phyloP scores from a whole-genome alignment of 2,797 vertebrate species.

The Novumbra hubbsi region DNA sequence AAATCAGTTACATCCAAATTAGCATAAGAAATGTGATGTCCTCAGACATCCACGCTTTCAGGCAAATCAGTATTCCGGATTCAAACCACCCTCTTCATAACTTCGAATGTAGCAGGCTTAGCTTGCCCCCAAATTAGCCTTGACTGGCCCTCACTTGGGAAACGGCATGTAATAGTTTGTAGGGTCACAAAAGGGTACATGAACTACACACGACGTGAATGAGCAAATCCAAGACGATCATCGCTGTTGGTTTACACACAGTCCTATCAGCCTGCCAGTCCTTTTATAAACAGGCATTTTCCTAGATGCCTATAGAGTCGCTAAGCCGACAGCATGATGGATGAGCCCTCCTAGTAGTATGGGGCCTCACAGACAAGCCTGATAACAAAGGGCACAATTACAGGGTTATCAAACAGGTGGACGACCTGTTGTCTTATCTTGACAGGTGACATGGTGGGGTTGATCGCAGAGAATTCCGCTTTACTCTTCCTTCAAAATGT shows the following conservation, averaged over 20 bases:
- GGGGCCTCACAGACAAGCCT: background rate
- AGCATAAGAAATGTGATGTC: no score
- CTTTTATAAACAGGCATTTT: constrained; percentile 3
- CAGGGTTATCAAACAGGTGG: constrained; percentile 12
- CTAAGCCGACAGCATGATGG: constrained; percentile 9
- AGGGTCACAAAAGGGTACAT: background rate
- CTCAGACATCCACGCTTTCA: no score
- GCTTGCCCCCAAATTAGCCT: background rate
- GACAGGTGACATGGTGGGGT: background rate
- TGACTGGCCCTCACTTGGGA: background rate
- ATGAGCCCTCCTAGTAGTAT: background rate
- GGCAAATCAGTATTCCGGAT: no score
- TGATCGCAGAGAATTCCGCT: background rate
- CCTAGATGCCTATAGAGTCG: constrained; percentile 4
- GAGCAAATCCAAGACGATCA: background rate
- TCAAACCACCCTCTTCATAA: no score
- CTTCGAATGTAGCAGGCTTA: background rate
- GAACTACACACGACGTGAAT: background rate
- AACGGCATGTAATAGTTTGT: background rate
- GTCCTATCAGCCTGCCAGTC: background rate
- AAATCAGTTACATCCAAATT: no score
- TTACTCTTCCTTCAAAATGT: background rate
- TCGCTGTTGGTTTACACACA: background rate
- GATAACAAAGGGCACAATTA: constrained; percentile 20
- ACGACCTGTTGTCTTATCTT: background rate